Conservation (phyloP, 2,113 vertebrate species). For the Percina caprodes region DNA sequence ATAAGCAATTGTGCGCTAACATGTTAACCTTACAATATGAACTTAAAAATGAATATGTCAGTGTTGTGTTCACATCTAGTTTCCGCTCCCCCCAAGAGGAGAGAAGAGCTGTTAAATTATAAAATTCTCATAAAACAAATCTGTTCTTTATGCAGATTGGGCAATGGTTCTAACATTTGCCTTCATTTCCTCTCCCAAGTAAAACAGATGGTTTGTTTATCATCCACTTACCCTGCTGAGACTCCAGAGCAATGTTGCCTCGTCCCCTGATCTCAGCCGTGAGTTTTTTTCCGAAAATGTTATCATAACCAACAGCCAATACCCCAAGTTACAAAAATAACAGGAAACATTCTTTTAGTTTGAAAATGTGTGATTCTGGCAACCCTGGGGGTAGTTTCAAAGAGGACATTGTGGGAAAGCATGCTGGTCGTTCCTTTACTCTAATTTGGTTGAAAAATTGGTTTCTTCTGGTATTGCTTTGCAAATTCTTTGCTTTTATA, state of each 20-base stretch:
- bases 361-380: neutral
- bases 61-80: neutral
- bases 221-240: neutral
- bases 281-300: neutral
- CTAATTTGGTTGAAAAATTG: neutral
- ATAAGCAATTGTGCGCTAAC: neutral
- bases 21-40: neutral
- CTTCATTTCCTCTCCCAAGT: conserved; percentile 9
- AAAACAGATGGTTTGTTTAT: conserved; percentile 7
- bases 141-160: neutral
- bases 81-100: neutral
- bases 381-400: neutral
- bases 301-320: neutral
- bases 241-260: neutral
- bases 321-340: neutral
- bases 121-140: neutral
- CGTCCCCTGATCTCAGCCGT: neutral
- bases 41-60: neutral
- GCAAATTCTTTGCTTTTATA: neutral
- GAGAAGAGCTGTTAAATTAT: neutral
- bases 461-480: neutral
- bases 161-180: neutral
- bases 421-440: neutral
- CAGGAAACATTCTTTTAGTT: neutral
- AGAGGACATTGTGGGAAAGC: neutral